phyloP scores from a whole-genome alignment of 2,797 vertebrate genomes.

The Gallirallus australis region DNA sequence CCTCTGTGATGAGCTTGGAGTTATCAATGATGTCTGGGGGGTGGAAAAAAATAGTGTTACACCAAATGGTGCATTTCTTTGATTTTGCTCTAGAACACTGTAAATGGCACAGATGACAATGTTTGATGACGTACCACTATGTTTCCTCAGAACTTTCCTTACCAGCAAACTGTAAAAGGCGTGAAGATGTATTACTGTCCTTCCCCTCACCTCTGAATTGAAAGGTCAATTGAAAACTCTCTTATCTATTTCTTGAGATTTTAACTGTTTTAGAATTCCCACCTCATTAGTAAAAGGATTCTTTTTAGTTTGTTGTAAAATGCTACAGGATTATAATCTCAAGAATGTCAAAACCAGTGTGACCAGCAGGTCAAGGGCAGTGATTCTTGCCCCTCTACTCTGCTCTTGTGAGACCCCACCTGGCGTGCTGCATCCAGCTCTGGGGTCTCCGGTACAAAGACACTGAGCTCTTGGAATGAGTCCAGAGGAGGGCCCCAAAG shows the following conservation, averaged over 20 bases:
- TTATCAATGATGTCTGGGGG: constrained; percentile 92
- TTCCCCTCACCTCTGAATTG: not conserved
- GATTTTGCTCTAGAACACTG: not conserved
- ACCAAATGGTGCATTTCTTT: not conserved
- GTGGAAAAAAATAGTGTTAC: not conserved
- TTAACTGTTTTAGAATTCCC: not conserved
- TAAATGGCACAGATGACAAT: not conserved
- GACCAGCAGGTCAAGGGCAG: too few relatives aligned
- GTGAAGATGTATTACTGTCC: not conserved
- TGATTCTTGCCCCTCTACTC: too few relatives aligned
- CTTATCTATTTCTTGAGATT: not conserved
- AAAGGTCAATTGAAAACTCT: not conserved
- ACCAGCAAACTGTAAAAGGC: not conserved
- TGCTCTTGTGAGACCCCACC: too few relatives aligned
- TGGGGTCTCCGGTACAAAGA: too few relatives aligned
- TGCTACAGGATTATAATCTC: not conserved
- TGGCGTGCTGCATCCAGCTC: too few relatives aligned
- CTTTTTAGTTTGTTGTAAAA: not conserved
- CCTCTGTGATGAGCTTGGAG: constrained; percentile 92
- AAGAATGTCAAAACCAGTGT: not conserved
- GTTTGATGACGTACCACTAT: not conserved
- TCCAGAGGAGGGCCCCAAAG: too few relatives aligned
- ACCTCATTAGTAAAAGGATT: not conserved
- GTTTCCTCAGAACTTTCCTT: constrained; percentile 3
- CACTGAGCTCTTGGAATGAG: too few relatives aligned